Conservation (phyloP, 2,797 vertebrate genomes). For the Catostomus latipinnis region DNA sequence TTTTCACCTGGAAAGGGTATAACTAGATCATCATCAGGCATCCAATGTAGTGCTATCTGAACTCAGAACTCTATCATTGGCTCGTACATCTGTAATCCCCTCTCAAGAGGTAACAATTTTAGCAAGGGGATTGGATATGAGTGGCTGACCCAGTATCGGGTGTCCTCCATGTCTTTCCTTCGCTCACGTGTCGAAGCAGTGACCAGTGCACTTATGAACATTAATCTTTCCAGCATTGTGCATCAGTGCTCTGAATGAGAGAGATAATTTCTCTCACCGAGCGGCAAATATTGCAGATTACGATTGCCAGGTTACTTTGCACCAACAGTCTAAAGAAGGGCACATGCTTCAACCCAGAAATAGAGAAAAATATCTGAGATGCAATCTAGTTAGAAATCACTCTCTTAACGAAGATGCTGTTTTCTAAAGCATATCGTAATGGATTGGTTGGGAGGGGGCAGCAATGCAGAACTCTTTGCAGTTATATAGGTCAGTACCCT, state of each 20-base stretch:
- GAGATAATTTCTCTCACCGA: slow-evolving; percentile 42
- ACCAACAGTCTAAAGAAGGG: slow-evolving; percentile 34
- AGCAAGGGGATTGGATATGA: slow-evolving; percentile 48
- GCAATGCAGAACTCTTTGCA: slow-evolving; percentile 28
- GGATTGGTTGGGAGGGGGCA: slow-evolving; percentile 22
- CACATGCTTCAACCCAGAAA: slow-evolving; percentile 30
- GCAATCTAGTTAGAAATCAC: slow-evolving; percentile 40
- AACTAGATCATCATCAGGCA: slow-evolving; percentile 33
- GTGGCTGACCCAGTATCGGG: slow-evolving; percentile 54
- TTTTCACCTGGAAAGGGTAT: slow-evolving; percentile 17
- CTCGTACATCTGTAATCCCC: slow-evolving; percentile 46
- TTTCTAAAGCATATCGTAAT: slow-evolving; percentile 33
- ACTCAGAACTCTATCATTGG: slow-evolving; percentile 49
- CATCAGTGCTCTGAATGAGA: slow-evolving; percentile 39
- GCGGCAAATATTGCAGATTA: slow-evolving; percentile 49
- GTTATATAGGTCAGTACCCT: slow-evolving; percentile 54
- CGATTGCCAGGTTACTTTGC: slow-evolving; percentile 49
- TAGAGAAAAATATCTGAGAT: slow-evolving; percentile 38
- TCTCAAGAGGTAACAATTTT: slow-evolving; percentile 56
- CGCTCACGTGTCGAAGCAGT: slow-evolving; percentile 39
- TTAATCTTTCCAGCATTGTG: slow-evolving; percentile 41
- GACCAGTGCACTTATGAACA: slow-evolving; percentile 36
- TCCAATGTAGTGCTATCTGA: slow-evolving; percentile 30
- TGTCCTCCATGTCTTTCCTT: slow-evolving; percentile 36
- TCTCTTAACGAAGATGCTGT: slow-evolving; percentile 10